A percentile compares a stretch with the other conserved stretches of the same genome.
Conservation (phyloP, 1,140 invertebrate species). For the Mylabris phalerata region DNA sequence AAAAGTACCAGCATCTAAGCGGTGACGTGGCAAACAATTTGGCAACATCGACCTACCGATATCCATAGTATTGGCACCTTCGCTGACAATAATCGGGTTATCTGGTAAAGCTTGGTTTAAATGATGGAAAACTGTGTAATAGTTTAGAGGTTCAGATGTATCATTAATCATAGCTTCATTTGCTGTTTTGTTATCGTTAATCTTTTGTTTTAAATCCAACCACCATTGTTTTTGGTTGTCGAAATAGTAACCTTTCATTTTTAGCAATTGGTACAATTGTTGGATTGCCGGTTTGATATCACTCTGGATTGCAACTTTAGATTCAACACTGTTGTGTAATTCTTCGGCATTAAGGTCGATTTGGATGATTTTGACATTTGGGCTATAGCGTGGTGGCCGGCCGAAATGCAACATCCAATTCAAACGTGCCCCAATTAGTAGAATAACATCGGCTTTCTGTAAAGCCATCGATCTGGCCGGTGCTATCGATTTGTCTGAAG, state of each 20-base stretch:
- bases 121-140: conserved; percentile 84
- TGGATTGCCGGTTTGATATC: conserved; percentile 35
- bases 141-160: conserved; percentile 75
- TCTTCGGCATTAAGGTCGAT: conserved; percentile 88
- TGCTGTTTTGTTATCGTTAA: conserved; percentile 38
- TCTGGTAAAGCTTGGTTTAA: conserved; percentile 66
- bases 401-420: conserved; percentile 99
- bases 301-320: conserved; percentile 34
- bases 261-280: conserved; percentile 31
- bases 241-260: conserved; percentile 48
- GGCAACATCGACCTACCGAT: conserved; percentile 85
- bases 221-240: conserved; percentile 50
- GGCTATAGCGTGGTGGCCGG: conserved; percentile 71
- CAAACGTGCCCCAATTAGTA: conserved; percentile 83
- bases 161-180: conserved; percentile 52
- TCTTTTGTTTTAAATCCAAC: conserved; percentile 50
- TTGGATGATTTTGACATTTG: conserved; percentile 85
- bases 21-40: conserved; percentile 75
- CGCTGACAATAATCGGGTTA: conserved; percentile 90
- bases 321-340: conserved; percentile 77
- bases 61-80: conserved; percentile 98
- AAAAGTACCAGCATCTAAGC: conserved; percentile 87
- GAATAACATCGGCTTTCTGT: conserved; percentile 78
- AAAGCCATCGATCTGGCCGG: conserved; percentile 81
- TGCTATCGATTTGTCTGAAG: conserved; percentile 67